A percentile compares a stretch with the other conserved stretches of the same genome.
Evolutionary conservation across 2,113 vertebrate species (phyloP).

Genomic region (Montifringilla adamsi): DNA sequence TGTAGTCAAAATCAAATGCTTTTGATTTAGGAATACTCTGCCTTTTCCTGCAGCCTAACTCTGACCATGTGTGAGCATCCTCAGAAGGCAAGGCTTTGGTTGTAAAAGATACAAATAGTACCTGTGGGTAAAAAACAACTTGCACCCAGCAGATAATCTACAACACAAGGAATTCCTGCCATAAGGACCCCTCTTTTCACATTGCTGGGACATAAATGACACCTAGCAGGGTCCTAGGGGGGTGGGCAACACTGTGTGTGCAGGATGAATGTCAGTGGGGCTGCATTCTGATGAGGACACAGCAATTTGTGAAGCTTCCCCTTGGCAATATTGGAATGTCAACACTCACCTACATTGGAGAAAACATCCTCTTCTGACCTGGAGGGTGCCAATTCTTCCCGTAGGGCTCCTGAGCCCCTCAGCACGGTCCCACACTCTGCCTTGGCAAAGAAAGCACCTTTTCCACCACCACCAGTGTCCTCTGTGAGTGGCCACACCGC

Average conservation of each 20-base stretch:
- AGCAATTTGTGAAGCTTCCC: neutral
- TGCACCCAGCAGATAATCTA: neutral
- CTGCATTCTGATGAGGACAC: neutral
- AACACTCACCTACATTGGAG: constrained; percentile 57
- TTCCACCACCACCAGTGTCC: neutral
- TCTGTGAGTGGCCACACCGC: neutral
- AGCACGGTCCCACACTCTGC: neutral
- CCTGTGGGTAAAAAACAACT: neutral
- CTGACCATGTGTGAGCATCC: neutral
- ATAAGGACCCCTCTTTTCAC: neutral
- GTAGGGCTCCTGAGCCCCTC: neutral
- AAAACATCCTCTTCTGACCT: constrained; percentile 55
- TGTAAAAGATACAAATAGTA: neutral
- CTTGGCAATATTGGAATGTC: accelerated
- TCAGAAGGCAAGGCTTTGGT: neutral
- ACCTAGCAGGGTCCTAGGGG: neutral
- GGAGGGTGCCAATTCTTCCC: neutral
- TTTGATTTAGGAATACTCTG: neutral
- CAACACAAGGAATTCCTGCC: neutral
- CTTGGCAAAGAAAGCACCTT: neutral
- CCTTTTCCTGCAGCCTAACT: neutral
- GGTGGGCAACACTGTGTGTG: neutral
- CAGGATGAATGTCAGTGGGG: accelerated
- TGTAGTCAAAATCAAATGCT: neutral
- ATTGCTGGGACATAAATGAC: neutral